Base-by-base conservation (phyloP, 2,797 vertebrate genomes). In the Eurystomus glaucurus region DNA sequence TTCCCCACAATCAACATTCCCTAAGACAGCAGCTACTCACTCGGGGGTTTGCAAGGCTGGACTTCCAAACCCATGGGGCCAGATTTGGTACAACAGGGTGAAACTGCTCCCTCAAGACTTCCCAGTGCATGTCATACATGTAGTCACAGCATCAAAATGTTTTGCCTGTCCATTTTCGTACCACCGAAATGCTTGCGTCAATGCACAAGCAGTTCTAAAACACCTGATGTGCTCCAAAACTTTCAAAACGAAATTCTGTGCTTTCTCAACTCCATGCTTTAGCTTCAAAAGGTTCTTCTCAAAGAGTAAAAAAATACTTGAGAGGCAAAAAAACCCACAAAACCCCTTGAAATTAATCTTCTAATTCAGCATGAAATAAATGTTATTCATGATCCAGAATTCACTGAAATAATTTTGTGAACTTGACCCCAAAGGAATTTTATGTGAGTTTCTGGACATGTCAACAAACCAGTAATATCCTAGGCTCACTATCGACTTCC, bases 161-260 rank as follows among this genome's bases (percentile, higher is more conserved):
- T 90, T 64, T 31, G 4, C 28, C 25, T 29, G 19, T 31, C 41
- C 22, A 28, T 76, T 85, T 78, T n/a, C 8, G 0, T 65, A 37
- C 14, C 0, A 0, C 31, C 57, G 31, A 72, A 95, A 79, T 0
- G 0, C 7, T 69, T 52, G 6, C 13, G 45, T 28, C 52, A n/a
- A 57, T 41, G 43, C 21, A 58, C 6, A 57, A 61, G 37, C 46
- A 69, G 25, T n/a, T 79, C 37, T 25, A 22, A 85, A 93, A 55
- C 4, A 58, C 69, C 12, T 55, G 12, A 78, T 12, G 3, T 20
- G 20, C 48, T 79, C 62, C 66, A 75, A 66, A 71, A 28, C 22
- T n/a, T 60, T 84, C 45, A 37, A 31, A 76, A 79, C 29, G 0
- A 54, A 76, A 55, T 2, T 0, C 8, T 62, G 15, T 29, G 18